Percentiles rank a stretch among this genome's conserved stretches.
phyloP scores from a whole-genome alignment of 2,888 invertebrate species.

The Mythimna impura region DNA sequence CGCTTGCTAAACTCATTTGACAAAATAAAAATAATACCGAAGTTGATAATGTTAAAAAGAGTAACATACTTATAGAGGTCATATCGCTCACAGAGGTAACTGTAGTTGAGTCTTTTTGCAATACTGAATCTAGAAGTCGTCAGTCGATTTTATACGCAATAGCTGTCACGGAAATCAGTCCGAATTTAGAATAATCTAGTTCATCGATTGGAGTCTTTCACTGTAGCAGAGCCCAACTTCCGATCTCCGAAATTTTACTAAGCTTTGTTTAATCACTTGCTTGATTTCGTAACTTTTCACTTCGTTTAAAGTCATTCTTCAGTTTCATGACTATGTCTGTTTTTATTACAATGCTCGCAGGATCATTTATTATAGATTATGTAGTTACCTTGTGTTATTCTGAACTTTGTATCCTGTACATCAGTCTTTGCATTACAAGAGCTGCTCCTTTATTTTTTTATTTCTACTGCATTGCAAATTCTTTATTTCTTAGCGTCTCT shows the following conservation, averaged over 20 bases:
- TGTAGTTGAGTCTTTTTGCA: conserved; percentile 28
- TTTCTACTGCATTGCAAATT: no score
- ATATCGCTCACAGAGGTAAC: conserved; percentile 30
- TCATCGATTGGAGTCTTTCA: conserved; percentile 8
- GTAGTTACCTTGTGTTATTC: no score
- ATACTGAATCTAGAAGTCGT: conserved; percentile 7
- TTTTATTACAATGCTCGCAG: background rate
- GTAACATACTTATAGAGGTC: conserved; percentile 22
- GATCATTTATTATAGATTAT: no score
- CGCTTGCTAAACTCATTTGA: conserved; percentile 22
- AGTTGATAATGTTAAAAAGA: conserved; percentile 22
- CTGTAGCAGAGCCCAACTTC: no score
- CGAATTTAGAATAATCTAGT: conserved; percentile 20
- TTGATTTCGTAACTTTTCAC: background rate
- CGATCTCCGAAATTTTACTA: background rate
- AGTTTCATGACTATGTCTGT: background rate
- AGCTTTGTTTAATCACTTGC: background rate
- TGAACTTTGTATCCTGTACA: no score
- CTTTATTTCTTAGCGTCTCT: no score
- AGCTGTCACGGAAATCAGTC: conserved; percentile 5
- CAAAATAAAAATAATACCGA: conserved; percentile 27
- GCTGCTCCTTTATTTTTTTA: no score
- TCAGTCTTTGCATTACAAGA: no score
- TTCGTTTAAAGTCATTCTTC: no score
- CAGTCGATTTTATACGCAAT: conserved; percentile 32